Evolutionary conservation across 64 coral and sea anemone species (phyloP), one percentile per base, ranked within the genome.

Genomic region (Montipora capricornis): DNA sequence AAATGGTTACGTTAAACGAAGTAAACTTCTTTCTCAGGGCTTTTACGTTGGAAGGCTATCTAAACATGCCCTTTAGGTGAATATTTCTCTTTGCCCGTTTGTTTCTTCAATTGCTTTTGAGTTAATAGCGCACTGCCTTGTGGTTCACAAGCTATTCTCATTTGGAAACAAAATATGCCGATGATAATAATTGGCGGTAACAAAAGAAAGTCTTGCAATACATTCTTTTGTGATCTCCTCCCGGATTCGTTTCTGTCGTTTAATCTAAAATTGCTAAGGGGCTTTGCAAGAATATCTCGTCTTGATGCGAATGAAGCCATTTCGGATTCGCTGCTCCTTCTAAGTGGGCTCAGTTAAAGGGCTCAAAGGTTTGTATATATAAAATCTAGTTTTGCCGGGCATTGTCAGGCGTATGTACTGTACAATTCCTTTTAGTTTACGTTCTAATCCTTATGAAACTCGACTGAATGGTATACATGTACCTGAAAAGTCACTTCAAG

Each of bases 101-200:
- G 82, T 86, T 86, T 86, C 4, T 86, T 86, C 61, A 86, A 44
- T 52, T 44, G 17, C 8, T 16, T 73, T 86, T 68, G 37, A 73
- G 17, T 47, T 48, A 47, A 22, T 19, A 16, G 67, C 14, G 47
- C 44, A 68, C 45, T 86, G 46, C 44, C 16, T 24, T 51, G 46
- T 45, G 58, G 37, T 67, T 67, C 62, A 67, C 11, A 67, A 9
- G 15, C 62, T 55, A 55, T 55, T 55, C 57, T 62, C 29, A 17
- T 82, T 26, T 15, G 61, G 47, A 47, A 84, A 66, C 58, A 84
- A 44, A 16, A 67, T 84, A 71, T 86, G 66, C 70, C 37, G 37
- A 37, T 37, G 37, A 37, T 37, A 37, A 86, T 71, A 71, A 71
- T 50, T 52, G 46, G 48, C 47, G 19, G 68, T 4, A 70, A 68